Evolutionary conservation across 1,140 invertebrate species (phyloP).

Genomic region (Drosophila hydei): DNA sequence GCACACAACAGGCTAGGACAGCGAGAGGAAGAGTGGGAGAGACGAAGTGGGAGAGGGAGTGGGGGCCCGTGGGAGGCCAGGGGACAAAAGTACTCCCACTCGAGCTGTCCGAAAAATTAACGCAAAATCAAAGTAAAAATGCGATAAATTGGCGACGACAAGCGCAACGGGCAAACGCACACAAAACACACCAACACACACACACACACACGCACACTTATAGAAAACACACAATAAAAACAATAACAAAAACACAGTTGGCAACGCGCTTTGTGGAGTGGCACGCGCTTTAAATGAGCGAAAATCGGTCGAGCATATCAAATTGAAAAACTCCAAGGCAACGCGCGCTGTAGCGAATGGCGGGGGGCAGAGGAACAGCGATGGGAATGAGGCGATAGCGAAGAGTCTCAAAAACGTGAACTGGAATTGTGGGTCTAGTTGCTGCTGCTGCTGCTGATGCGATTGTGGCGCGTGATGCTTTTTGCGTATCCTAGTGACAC

Average conservation of each 20-base stretch:
- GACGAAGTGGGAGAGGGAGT: not conserved
- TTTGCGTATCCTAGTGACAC: slow-evolving; percentile 80
- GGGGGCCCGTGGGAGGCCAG: not conserved
- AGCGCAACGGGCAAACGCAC: slow-evolving; percentile 63
- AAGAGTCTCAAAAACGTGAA: not conserved
- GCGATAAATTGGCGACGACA: slow-evolving; percentile 81
- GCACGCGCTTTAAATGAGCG: slow-evolving; percentile 76
- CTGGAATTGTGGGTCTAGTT: slow-evolving; percentile 1
- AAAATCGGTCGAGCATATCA: slow-evolving; percentile 82
- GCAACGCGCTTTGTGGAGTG: slow-evolving; percentile 23
- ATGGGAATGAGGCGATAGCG: not conserved
- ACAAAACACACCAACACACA: slow-evolving; percentile 25
- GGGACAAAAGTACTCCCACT: slow-evolving; percentile 1
- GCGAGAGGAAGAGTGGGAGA: not conserved
- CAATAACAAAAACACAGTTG: slow-evolving; percentile 12
- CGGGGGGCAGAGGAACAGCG: not conserved
- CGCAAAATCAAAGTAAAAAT: slow-evolving; percentile 82
- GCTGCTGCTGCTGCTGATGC: slow-evolving; percentile 24
- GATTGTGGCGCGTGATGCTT: slow-evolving; percentile 65
- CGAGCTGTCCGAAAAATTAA: slow-evolving; percentile 75
- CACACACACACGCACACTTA: slow-evolving; percentile 25
- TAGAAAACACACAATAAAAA: slow-evolving; percentile 12
- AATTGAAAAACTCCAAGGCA: slow-evolving; percentile 80
- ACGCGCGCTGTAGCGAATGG: slow-evolving; percentile 28
- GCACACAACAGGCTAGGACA: slow-evolving; percentile 42